Base-by-base conservation (phyloP, 2,888 invertebrate genomes). In the Latrodectus hesperus region DNA sequence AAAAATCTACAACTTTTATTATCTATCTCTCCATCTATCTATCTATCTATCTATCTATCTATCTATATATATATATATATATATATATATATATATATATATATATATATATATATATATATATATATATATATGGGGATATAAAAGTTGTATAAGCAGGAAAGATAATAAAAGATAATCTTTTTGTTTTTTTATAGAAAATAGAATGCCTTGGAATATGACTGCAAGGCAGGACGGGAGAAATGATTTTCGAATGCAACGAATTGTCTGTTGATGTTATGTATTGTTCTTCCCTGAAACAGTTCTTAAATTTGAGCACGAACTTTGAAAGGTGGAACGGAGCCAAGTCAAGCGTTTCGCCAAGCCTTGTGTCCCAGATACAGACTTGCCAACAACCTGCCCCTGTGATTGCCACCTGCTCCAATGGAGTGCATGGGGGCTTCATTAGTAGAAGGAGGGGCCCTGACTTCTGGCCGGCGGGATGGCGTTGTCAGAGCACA, bases 381-480 rank as follows among this genome's bases (percentile, higher is more conserved):
- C 55, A 51, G 68, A 67, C 68, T 52, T 26, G 55, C 74, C 75
- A 76, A 49, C 55, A 76, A 68, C 70, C 70, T 38, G 64, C 55
- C 84, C 67, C 70, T 70, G 77, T 78, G 68, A 72, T 55, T 53
- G 78, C 84, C 84, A 84, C 84, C 84, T 84, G 84, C 84, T 78
- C 84, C 84, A 78, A 78, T 84, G 55, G 78, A 68, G 65, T 72
- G 55, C 49, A 77, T 73, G 77, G 84, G 84, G 84, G 78, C 78
- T 84, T 84, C 84, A 84, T 84, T 84, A 84, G 84, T 84, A 72
- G 78, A 73, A 78, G 84, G 84, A 78, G 84, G 84, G 78, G 84
- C 55, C 73, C 71, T 73, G 77, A 77, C 77, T 77, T 72, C 73
- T 78, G 73, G 53, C 55, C 53, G 53, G 53, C 17, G 51, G 78